These are phyloP conservation scores for Hydropsyche tenuis DNA, from an alignment of 1,140 invertebrate genomes.

Conservation along the genomic window DNA sequence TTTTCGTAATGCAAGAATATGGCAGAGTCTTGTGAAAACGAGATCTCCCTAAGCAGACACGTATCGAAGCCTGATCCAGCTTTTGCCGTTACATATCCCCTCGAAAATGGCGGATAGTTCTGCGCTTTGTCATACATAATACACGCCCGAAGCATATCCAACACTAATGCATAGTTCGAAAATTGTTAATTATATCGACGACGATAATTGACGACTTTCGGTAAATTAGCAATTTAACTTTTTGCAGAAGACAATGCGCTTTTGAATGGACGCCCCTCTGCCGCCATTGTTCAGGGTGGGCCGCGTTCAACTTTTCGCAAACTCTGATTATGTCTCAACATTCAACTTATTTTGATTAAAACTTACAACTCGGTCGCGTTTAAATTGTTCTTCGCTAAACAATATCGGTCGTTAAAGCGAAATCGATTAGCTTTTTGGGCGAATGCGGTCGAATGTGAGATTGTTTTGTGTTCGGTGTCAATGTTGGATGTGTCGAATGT, in stretches of 20 bases:
- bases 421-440: no score
- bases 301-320: conserved; percentile 2
- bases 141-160: no score
- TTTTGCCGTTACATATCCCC: not conserved
- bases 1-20: no score
- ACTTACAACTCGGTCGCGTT: not conserved
- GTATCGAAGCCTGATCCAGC: not conserved
- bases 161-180: no score
- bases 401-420: no score
- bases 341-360: conserved; percentile 19
- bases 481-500: no score
- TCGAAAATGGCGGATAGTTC: no score
- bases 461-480: no score
- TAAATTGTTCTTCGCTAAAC: not conserved
- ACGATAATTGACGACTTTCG: not conserved
- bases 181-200: no score
- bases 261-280: not conserved
- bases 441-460: no score
- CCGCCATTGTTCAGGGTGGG: not conserved
- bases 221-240: conserved; percentile 21
- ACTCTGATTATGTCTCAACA: conserved; percentile 15
- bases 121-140: no score
- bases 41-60: not conserved
- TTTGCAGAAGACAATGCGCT: conserved; percentile 17
- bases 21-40: not conserved